phyloP scores from a whole-genome alignment of 2,888 invertebrate genomes.

The Hecatera dysodea region DNA sequence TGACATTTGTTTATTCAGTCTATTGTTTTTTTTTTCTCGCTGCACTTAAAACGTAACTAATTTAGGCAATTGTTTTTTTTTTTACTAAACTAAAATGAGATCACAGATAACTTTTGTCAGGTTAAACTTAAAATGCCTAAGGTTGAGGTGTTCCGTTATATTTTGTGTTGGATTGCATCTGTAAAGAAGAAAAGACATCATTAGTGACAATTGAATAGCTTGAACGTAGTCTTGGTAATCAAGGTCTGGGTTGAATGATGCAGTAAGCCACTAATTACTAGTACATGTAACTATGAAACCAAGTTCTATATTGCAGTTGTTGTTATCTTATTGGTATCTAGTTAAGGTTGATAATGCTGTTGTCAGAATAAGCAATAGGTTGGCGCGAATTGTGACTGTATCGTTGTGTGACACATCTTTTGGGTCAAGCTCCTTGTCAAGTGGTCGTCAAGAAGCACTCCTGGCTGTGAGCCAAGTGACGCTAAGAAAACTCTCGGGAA shows the following conservation, averaged over 20 bases:
- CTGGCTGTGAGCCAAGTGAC: constrained; percentile 82
- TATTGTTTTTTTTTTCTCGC: constrained; percentile 59
- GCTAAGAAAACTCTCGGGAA: constrained; percentile 76
- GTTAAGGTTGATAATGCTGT: constrained; percentile 66
- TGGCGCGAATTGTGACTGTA: constrained; percentile 63
- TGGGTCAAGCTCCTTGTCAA: constrained; percentile 87
- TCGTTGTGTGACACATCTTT: constrained; percentile 76
- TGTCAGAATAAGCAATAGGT: constrained; percentile 22
- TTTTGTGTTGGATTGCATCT: constrained; percentile 82
- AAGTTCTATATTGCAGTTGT: constrained; percentile 12
- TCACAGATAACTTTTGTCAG: constrained; percentile 89
- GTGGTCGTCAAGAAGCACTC: constrained; percentile 82
- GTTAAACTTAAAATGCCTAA: constrained; percentile 86
- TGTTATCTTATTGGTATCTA: constrained; percentile 39
- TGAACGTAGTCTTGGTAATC: constrained; percentile 43
- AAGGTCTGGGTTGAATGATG: constrained; percentile 62
- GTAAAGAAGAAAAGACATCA: constrained; percentile 75
- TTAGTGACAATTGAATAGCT: constrained; percentile 50
- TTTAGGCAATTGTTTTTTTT: constrained; percentile 79
- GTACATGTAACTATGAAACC: constrained; percentile 26
- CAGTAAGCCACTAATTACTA: constrained; percentile 54
- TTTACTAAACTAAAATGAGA: constrained; percentile 84
- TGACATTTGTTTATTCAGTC: constrained; percentile 64
- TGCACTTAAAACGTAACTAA: constrained; percentile 72
- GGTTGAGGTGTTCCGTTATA: constrained; percentile 82